Base-by-base conservation (phyloP, 1,140 invertebrate species). In the Drosophila nannoptera region DNA sequence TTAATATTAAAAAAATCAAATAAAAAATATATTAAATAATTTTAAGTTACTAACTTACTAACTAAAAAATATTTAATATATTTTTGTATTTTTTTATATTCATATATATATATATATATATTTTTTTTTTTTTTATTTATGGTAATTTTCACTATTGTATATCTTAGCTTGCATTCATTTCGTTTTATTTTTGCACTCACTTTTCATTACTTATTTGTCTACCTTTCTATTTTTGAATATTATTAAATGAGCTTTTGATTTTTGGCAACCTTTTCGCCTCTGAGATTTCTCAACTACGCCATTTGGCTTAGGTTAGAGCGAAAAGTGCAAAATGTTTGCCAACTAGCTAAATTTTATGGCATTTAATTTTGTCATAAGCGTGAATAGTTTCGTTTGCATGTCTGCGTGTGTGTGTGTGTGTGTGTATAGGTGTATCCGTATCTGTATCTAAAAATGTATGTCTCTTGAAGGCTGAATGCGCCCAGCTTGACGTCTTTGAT, bases 301-400 rank as follows among this genome's bases (percentile, higher is more conserved):
- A 77, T 77, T 67, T 56, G 61, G 58, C 14, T 71, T 68, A 50
- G 61, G 71, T 62, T 54, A 16, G 60, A 48, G 80, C 78, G 77
- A 81, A 82, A 77, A 74, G 56, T 77, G 80, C 81, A 66, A 84
- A 84, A 80, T 77, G 67, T 69, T 83, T 76, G 70, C 64, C 71
- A 84, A 75, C 68, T 59, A 59, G 72, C 53, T 8, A 80, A 63
- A 74, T 84, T 84, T 86, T 80, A 86, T 80, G 73, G 80, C 73
- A 77, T 74, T 84, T 84, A 80, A 86, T 83, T 83, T 84, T 84
- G 78, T 83, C 78, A 81, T 69, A 76, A 80, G 62, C 63, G 70
- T 71, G 77, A 77, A 82, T 77, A 71, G 65, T 82, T 74, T 80
- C 56, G 31, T 12, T 8, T 32, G 11, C n/a, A n/a, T n/a, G n/a